phyloP scores from a whole-genome alignment of 2,888 invertebrate genomes.

The Drosophila affinis region DNA sequence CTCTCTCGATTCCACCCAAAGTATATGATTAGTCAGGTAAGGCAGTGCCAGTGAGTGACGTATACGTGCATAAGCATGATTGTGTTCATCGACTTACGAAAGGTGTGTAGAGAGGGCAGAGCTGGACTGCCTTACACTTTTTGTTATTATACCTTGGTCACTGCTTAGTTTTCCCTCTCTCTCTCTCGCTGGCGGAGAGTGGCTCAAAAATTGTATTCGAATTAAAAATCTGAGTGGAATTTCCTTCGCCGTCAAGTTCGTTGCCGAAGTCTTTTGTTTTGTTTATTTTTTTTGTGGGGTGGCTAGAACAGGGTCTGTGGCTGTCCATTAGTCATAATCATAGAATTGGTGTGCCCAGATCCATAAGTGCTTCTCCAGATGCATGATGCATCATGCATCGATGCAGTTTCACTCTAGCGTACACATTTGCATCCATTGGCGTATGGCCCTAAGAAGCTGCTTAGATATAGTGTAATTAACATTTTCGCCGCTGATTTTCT shows the following conservation, averaged over 20 bases:
- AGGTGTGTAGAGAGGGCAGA: neutral
- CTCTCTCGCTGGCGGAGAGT: slow-evolving; percentile 2
- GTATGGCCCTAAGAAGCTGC: slow-evolving; percentile 44
- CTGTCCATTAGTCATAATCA: slow-evolving; percentile 38
- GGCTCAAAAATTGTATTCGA: slow-evolving; percentile 21
- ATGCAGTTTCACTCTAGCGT: neutral
- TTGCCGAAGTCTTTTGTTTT: slow-evolving; percentile 65
- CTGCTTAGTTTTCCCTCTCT: slow-evolving; percentile 1
- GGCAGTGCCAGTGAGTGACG: neutral
- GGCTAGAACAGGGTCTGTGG: slow-evolving; percentile 5
- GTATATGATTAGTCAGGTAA: neutral
- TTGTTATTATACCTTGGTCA: neutral
- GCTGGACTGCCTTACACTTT: neutral
- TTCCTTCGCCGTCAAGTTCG: slow-evolving; percentile 59
- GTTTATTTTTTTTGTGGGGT: neutral
- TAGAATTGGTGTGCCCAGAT: slow-evolving; percentile 10
- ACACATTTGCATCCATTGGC: slow-evolving; percentile 45
- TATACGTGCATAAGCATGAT: neutral
- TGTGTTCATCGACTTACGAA: too few relatives aligned
- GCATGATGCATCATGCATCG: too few relatives aligned
- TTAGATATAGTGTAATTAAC: slow-evolving; percentile 70
- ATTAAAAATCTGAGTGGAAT: slow-evolving; percentile 20
- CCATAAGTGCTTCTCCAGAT: slow-evolving; percentile 11
- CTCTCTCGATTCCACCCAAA: neutral
- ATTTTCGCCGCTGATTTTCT: slow-evolving; percentile 80